Base-by-base conservation (phyloP, 2,113 vertebrate species). In the Sceloporus tristichus region DNA sequence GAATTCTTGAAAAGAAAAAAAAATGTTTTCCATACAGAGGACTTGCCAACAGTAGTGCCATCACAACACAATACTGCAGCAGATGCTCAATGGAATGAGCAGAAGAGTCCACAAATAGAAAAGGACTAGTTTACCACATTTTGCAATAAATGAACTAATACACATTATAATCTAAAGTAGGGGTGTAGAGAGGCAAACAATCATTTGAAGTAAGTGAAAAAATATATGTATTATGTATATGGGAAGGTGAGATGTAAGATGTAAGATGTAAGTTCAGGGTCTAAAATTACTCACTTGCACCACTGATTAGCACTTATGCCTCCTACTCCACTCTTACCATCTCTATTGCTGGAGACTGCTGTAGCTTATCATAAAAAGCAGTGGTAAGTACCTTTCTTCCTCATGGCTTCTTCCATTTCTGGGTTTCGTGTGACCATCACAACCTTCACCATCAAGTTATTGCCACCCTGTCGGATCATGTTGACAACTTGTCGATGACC, bases 341-440 rank as follows among this genome's bases (percentile, higher is more conserved):
- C 48, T 56, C 25, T 34, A 53, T 8, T 23, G 74, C 1, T 14
- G 54, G 73, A 27, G 3, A 16, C 40, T 21, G 8, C 48, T 5
- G 48, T 48, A 48, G 48, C 5, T 18, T 34, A 66, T 56, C 71
- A 48, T 73, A 88, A 59, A 77, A 78, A 53, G 42, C 9, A 7
- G 16, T 62, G 59, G 59, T 2, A 1, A 93, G 94, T 96, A 99
- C 98, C 98, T 97, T 98, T 99, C 95, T 98, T 99, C 80, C 98
- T 97, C 71, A 97, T 92, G 1, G 98, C 98, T 78, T 99, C 98
- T 70, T 98, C 98, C 98, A 98, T 98, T 95, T 98, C 98, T 0
- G 98, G 98, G 93, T 98, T 98, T 90, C 98, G 96, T 11, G 98
- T 98, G 16, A 99, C 98, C 98, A 98, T 99, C 91, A 99, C 98